phyloP scores from a whole-genome alignment of 2,113 vertebrate genomes.

The Pluvianellus socialis region DNA sequence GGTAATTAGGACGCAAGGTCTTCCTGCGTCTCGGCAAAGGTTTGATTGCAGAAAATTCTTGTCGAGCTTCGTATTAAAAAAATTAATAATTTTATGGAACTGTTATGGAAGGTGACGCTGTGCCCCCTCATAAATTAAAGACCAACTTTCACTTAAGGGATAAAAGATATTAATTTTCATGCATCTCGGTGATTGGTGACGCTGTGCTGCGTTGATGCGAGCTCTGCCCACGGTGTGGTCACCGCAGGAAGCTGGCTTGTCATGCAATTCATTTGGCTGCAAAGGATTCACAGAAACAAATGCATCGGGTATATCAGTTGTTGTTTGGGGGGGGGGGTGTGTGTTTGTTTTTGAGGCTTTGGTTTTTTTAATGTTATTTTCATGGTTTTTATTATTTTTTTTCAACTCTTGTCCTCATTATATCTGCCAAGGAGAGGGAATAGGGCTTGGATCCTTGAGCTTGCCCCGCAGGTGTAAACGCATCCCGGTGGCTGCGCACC shows the following conservation, averaged over 20 bases:
- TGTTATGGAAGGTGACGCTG: background rate
- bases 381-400: background rate
- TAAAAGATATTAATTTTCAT: background rate
- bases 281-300: background rate
- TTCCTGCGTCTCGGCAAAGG: background rate
- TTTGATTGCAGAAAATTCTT: background rate
- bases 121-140: background rate
- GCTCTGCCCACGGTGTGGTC: background rate
- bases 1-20: background rate
- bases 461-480: background rate
- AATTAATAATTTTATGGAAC: background rate
- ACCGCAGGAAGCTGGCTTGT: background rate
- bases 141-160: background rate
- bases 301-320: background rate
- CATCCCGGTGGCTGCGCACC: background rate
- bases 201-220: background rate
- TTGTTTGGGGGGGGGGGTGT: too few relatives aligned
- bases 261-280: background rate
- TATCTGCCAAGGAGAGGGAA: background rate
- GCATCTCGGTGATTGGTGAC: background rate
- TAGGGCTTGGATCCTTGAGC: background rate
- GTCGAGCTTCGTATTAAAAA: background rate
- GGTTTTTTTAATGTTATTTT: background rate
- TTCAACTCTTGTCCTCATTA: background rate
- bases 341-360: background rate